Evolutionary conservation across 2,797 vertebrate species (phyloP).

Genomic region (Brachyalestes nurse): DNA sequence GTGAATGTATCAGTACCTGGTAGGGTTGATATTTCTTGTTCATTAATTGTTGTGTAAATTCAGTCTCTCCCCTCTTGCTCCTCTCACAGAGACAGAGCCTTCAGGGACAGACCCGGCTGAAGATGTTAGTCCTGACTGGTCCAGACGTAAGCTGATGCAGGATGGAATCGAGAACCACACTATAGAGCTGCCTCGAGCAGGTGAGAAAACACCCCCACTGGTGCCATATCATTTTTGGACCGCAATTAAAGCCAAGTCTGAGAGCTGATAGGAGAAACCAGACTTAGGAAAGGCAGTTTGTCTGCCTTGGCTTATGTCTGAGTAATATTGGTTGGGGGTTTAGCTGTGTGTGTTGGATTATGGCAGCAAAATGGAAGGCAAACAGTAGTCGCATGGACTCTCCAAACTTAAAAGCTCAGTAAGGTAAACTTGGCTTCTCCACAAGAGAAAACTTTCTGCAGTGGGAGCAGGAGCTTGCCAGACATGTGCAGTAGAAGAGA

Average conservation of each 20-base stretch:
- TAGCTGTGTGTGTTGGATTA: slow-evolving; percentile 23
- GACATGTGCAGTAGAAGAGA: slow-evolving; percentile 48
- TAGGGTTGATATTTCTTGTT: not conserved
- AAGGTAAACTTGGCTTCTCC: slow-evolving; percentile 32
- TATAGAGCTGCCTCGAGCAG: slow-evolving; percentile 72
- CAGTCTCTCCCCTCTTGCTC: slow-evolving; percentile 25
- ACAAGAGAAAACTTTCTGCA: slow-evolving; percentile 23
- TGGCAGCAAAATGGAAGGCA: slow-evolving; percentile 5
- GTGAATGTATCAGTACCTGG: not conserved
- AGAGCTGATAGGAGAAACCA: not conserved
- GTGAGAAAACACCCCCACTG: slow-evolving; percentile 64
- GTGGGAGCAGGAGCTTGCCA: slow-evolving; percentile 37
- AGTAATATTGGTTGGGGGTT: not conserved
- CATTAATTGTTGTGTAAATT: not conserved
- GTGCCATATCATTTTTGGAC: not conserved
- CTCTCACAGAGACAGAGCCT: slow-evolving; percentile 66
- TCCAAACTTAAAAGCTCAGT: slow-evolving; percentile 22
- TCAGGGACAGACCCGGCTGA: slow-evolving; percentile 59
- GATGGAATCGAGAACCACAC: slow-evolving; percentile 76
- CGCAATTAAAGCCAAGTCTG: not conserved
- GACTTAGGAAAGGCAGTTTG: not conserved
- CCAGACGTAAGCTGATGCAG: slow-evolving; percentile 76
- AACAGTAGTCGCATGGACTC: slow-evolving; percentile 8
- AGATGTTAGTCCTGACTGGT: slow-evolving; percentile 55
- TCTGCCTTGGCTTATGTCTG: not conserved